Evolutionary conservation across 2,888 invertebrate species (phyloP), one percentile per base, ranked within the genome.

Genomic region (Chydorus sphaericus): DNA sequence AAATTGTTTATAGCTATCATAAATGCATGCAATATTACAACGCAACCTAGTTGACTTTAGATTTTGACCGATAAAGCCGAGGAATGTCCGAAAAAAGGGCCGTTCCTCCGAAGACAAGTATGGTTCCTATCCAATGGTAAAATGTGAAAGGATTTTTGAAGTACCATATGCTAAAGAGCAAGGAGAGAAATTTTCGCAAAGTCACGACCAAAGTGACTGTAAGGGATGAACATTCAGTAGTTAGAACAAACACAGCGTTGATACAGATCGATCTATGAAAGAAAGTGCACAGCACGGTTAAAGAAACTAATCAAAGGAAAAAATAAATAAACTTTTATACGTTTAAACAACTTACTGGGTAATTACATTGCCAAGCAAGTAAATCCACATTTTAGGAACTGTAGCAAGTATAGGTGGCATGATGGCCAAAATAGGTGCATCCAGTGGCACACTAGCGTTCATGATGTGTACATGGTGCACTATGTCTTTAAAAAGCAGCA

Each of bases 121-220:
- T 65, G 0, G 96, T 90, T 5, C 96, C 96, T 37, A 87, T 65
- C 90, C 94, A 93, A 68, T 98, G 97, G 48, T 80, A 79, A 0
- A 80, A 8, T 0, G 94, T 96, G 67, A 98, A 98, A 0, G 90
- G 85, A 74, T 97, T 98, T 63, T 82, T 77, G 68, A 98, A 98
- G 70, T 94, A 92, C 51, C 89, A 64, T 62, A 98, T 93, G 0
- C 96, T 97, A 67, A 98, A 85, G n/a, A 98, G 70, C 36, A 98
- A 74, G 0, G 94, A 94, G 31, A 90, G 77, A 67, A 98, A 98
- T 72, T 98, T 98, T 52, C 98, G 77, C 56, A 97, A 71, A 0
- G 98, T 98, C 30, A 98, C 85, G 0, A 98, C 91, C 62, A 98
- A 74, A 0, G 96, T 97, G 1, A 98, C 94, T 0, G 92, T 91